Evolutionary conservation across 2,113 vertebrate genomes (phyloP).

Genomic region (Montifringilla adamsi): DNA sequence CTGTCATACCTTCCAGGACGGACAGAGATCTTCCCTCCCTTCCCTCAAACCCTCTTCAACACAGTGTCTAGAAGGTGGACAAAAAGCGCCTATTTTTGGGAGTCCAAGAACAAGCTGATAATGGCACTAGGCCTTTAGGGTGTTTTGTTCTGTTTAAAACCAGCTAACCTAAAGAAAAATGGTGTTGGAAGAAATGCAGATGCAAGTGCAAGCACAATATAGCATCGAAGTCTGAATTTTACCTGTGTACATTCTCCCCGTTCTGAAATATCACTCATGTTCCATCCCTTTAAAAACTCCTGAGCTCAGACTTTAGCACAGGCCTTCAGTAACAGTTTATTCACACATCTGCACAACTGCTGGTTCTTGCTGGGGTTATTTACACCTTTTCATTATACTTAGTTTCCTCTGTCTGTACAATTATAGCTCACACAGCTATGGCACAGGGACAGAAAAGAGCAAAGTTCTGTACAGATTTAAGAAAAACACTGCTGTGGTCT

Average conservation of each 20-base stretch:
- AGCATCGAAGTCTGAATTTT: background rate
- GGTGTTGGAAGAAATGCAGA: background rate
- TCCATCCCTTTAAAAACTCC: background rate
- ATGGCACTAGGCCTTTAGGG: background rate
- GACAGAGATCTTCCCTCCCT: background rate
- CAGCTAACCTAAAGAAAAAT: background rate
- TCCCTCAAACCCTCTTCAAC: background rate
- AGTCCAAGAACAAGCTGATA: background rate
- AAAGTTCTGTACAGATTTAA: background rate
- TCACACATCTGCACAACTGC: background rate
- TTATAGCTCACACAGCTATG: background rate
- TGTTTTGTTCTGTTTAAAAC: background rate
- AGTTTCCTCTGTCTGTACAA: background rate
- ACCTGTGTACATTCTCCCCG: background rate
- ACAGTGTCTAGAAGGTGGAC: background rate
- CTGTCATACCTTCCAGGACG: background rate
- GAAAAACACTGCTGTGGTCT: background rate
- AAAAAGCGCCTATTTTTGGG: background rate
- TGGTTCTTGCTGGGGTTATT: background rate
- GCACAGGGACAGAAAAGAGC: background rate
- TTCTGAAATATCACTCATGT: accelerated
- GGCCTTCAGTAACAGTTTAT: background rate
- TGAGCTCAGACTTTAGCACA: background rate
- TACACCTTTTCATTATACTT: background rate
- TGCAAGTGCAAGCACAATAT: background rate